Evolutionary conservation across 2,113 vertebrate genomes (phyloP), one percentile per base, ranked within the genome.

Genomic region (Pseudolaguvia tuberculata): DNA sequence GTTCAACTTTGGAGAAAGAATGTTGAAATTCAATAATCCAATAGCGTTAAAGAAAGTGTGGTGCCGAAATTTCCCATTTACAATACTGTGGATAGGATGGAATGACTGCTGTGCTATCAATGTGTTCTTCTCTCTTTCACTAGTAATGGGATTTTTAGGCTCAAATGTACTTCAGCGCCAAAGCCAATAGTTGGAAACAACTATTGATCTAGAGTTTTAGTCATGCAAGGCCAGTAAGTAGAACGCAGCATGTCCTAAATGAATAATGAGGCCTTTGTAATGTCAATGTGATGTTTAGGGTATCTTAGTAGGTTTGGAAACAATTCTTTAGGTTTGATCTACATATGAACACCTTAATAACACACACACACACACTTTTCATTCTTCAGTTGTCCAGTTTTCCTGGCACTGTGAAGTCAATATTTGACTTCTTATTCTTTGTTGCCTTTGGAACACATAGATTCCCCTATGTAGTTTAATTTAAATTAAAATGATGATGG

Each of bases 191-290:
- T 83, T 83, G 78, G 86, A 87, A 80, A 84, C 84, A 86, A 88
- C 86, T 88, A 90, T 90, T 86, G 91, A 92, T 89, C 90, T 83
- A 80, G 81, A 87, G 86, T 86, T 86, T 89, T 85, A 86, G 84
- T 78, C 74, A 79, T 84, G 83, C 86, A 79, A 83, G 85, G 81
- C 86, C 72, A 75, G 76, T 77, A 82, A 57, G 76, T 71, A 75
- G 78, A 84, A 82, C 85, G 85, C 79, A 84, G 85, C 82, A 86
- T 67, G 72, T 77, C 79, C 79, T 84, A 86, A 89, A 89, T 81
- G 83, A 87, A 84, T 86, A 85, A 88, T 86, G 80, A 87, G 78
- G 71, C 79, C 81, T 71, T 85, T 83, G 80, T 80, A 71, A 73
- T 35, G 31, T 35, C 31, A 35, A 53, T 52, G 52, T 9, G 14